Conservation (phyloP, 2,888 invertebrate species). For the Sminthurides aquaticus region DNA sequence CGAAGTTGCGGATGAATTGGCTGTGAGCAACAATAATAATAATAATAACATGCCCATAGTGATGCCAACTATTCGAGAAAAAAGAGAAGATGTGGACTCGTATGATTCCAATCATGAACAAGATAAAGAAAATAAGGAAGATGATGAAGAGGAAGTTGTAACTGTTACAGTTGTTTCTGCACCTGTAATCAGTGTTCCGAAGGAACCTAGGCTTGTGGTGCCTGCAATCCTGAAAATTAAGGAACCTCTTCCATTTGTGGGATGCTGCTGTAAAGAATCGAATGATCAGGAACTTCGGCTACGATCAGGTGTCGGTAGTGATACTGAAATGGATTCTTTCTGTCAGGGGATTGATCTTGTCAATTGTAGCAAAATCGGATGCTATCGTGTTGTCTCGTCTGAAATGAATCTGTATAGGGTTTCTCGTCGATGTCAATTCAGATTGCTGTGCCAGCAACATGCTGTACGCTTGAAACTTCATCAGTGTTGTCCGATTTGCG, state of each 20-base stretch:
- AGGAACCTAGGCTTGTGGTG: background rate
- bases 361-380: slow-evolving; percentile 10
- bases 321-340: slow-evolving; percentile 1
- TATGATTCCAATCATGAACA: background rate
- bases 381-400: slow-evolving; percentile 8
- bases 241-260: background rate
- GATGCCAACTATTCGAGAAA: background rate
- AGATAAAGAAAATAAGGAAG: background rate
- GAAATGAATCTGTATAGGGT: slow-evolving; percentile 16
- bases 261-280: slow-evolving; percentile 9
- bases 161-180: background rate
- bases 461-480: slow-evolving; percentile 13
- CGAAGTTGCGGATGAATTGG: background rate
- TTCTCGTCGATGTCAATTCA: slow-evolving; percentile 9
- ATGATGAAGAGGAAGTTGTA: background rate
- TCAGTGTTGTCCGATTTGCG: slow-evolving; percentile 22
- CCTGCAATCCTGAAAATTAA: background rate
- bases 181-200: background rate
- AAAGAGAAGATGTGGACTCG: background rate
- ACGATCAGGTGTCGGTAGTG: background rate
- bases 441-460: slow-evolving; percentile 14
- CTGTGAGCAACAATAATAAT: background rate
- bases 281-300: background rate
- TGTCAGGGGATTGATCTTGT: slow-evolving; percentile 21
- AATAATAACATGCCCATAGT: background rate